A percentile compares a stretch with the other conserved stretches of the same genome.
Conservation (phyloP, 2,888 invertebrate species). For the Acanthacorydalis orientalis region DNA sequence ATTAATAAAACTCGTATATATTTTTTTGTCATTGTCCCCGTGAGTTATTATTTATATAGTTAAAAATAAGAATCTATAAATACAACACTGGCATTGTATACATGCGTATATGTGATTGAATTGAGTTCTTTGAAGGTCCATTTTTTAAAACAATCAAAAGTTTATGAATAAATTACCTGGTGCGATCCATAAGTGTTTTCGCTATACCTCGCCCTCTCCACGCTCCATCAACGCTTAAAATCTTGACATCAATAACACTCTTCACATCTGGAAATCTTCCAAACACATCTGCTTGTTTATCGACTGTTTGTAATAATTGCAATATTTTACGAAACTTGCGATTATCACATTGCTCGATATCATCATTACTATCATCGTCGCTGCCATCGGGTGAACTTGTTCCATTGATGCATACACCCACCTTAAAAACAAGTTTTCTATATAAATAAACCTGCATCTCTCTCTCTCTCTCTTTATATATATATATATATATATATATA, state of each 20-base stretch:
- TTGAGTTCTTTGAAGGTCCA: too few relatives aligned
- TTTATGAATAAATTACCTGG: constrained; percentile 34
- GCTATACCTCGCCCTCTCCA: constrained; percentile 52
- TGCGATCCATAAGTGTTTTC: constrained; percentile 38
- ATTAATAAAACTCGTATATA: too few relatives aligned
- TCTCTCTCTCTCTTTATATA: too few relatives aligned
- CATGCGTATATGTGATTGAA: too few relatives aligned
- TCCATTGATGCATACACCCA: constrained; percentile 23
- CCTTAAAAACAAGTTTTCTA: constrained; percentile 2
- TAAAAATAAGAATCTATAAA: too few relatives aligned
- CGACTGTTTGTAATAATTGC: constrained; percentile 38
- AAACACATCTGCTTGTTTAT: constrained; percentile 35
- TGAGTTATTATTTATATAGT: too few relatives aligned
- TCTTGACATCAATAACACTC: constrained; percentile 40
- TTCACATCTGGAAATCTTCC: constrained; percentile 36
- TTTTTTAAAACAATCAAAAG: too few relatives aligned
- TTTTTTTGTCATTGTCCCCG: too few relatives aligned
- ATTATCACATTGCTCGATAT: constrained; percentile 34
- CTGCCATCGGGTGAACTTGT: constrained; percentile 22
- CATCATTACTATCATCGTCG: constrained; percentile 27
- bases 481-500: too few relatives aligned
- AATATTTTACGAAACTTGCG: constrained; percentile 48
- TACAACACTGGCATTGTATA: too few relatives aligned
- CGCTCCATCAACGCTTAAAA: constrained; percentile 45
- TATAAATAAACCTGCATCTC: too few relatives aligned